Evolutionary conservation across 2,797 vertebrate genomes (phyloP).

Genomic region (Micrastur ruficollis): DNA sequence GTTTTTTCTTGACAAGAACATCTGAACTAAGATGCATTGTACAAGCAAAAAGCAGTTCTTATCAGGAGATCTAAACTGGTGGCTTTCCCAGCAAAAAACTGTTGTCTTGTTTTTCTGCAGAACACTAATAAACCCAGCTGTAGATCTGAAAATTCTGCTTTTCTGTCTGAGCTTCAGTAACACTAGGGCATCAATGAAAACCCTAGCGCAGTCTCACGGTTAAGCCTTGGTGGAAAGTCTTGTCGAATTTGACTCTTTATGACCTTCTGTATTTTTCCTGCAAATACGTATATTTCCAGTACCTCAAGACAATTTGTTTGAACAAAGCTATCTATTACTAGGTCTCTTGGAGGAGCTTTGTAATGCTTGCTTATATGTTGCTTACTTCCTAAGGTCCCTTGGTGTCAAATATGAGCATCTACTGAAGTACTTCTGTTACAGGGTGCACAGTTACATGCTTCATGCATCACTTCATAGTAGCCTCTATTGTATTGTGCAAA

Average conservation of each 20-base stretch:
- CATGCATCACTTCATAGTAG: too few species aligned
- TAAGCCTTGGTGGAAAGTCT: neutral
- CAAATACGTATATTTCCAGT: neutral
- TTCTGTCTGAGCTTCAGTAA: neutral
- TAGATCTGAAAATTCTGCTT: neutral
- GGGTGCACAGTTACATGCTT: rapidly evolving
- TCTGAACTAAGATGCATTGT: neutral
- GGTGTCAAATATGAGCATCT: neutral
- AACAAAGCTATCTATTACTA: neutral
- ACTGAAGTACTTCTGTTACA: rapidly evolving
- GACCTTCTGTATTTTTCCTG: neutral
- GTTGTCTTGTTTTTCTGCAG: neutral
- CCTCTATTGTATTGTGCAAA: neutral
- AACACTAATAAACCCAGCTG: neutral
- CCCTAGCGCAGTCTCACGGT: neutral
- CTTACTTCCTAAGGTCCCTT: neutral
- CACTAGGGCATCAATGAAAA: neutral
- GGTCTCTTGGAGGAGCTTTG: neutral
- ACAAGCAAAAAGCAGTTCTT: neutral
- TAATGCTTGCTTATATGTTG: neutral
- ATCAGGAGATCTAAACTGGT: neutral
- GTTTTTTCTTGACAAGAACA: neutral
- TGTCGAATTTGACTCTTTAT: neutral
- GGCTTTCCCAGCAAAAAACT: neutral
- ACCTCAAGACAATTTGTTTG: neutral